phyloP scores from a whole-genome alignment of 2,113 vertebrate species.

The Podocnemis expansa region DNA sequence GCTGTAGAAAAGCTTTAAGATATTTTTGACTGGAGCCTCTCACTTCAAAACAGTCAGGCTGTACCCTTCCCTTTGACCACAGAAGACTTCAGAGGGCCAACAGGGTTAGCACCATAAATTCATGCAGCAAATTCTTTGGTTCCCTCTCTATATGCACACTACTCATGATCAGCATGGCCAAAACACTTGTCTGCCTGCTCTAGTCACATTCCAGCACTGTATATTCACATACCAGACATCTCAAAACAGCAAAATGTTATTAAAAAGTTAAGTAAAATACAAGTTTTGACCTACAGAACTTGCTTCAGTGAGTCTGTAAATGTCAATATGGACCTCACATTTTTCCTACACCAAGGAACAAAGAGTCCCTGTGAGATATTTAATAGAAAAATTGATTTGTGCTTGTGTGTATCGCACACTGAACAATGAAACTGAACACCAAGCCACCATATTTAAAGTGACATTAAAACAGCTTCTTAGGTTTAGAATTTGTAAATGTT shows the following conservation, averaged over 20 bases:
- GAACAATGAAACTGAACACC: background rate
- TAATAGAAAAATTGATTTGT: background rate
- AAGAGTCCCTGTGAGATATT: background rate
- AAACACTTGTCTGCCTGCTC: background rate
- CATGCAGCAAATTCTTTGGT: background rate
- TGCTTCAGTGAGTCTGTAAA: background rate
- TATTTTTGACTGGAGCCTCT: background rate
- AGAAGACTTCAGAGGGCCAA: background rate
- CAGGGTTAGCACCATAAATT: background rate
- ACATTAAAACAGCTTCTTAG: background rate
- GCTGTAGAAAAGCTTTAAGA: background rate
- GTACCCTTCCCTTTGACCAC: background rate
- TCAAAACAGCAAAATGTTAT: background rate
- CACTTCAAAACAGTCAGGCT: background rate
- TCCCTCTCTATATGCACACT: background rate
- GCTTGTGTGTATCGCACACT: background rate
- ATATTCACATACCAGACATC: background rate
- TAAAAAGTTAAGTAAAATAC: background rate
- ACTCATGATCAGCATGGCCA: background rate
- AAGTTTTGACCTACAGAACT: background rate
- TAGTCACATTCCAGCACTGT: background rate
- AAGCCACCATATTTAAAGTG: background rate
- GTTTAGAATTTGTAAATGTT: background rate
- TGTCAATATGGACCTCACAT: background rate
- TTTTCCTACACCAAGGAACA: background rate